These are phyloP conservation scores for Fukomys damarensis DNA, from an alignment of 2,113 vertebrate genomes.

Conservation along the genomic window DNA sequence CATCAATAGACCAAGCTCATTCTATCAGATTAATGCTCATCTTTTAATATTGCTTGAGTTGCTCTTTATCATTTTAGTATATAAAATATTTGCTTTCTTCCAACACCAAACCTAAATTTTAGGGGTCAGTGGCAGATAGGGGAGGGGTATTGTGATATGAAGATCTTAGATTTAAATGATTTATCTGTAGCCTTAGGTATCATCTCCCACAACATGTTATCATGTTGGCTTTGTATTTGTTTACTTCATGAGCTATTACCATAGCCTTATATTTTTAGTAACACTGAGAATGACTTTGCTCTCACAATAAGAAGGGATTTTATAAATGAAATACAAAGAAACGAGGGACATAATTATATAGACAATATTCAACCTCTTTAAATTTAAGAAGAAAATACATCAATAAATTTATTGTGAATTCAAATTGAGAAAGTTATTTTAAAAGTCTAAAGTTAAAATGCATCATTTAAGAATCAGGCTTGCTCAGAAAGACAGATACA, in stretches of 20 bases:
- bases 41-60: background rate
- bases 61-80: background rate
- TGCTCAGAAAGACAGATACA: background rate
- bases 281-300: conserved; percentile 5
- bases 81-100: background rate
- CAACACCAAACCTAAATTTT: background rate
- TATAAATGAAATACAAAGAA: conserved; percentile 33
- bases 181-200: background rate
- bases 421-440: conserved; percentile 35
- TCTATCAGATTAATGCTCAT: background rate
- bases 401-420: background rate
- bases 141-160: background rate
- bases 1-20: background rate
- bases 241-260: conserved; percentile 27
- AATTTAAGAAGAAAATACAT: conserved; percentile 7
- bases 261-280: background rate
- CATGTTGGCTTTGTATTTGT: background rate
- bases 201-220: background rate
- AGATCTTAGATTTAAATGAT: background rate
- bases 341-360: background rate
- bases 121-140: background rate
- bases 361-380: background rate
- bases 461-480: background rate
- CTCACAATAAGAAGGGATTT: conserved; percentile 27
- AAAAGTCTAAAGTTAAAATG: background rate